phyloP scores from a whole-genome alignment of 1,140 invertebrate species.

The Procambarus virginalis region DNA sequence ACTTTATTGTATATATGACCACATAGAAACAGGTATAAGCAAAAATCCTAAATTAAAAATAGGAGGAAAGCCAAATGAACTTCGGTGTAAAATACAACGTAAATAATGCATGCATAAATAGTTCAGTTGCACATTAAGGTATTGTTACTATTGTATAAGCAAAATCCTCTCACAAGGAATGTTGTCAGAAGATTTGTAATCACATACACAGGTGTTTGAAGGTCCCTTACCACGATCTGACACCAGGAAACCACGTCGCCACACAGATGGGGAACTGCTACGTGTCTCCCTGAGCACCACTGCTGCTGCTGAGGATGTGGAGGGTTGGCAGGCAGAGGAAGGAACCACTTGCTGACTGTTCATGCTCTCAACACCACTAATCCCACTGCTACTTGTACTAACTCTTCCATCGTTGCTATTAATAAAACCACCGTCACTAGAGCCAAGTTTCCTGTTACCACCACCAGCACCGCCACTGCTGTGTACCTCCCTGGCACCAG shows the following conservation, averaged over 20 bases:
- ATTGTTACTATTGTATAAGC: not conserved
- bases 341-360: not conserved
- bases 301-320: not conserved
- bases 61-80: no score
- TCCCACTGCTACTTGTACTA: conserved; percentile 26
- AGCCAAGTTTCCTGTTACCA: not conserved
- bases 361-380: conserved; percentile 15
- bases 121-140: not conserved
- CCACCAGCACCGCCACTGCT: conserved; percentile 4
- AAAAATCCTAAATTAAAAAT: no score
- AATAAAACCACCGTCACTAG: conserved; percentile 19
- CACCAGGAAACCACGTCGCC: conserved; percentile 51
- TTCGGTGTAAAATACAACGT: not conserved
- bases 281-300: conserved; percentile 57
- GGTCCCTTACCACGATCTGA: conserved; percentile 49
- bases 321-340: conserved; percentile 1
- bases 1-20: no score
- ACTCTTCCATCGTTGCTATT: conserved; percentile 5
- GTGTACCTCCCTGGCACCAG: not conserved
- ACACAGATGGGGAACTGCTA: conserved; percentile 59
- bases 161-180: not conserved
- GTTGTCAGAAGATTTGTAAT: not conserved
- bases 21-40: no score
- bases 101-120: not conserved
- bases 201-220: conserved; percentile 9